Base-by-base conservation (phyloP, 2,113 vertebrate species). In the Saccopteryx leptura region DNA sequence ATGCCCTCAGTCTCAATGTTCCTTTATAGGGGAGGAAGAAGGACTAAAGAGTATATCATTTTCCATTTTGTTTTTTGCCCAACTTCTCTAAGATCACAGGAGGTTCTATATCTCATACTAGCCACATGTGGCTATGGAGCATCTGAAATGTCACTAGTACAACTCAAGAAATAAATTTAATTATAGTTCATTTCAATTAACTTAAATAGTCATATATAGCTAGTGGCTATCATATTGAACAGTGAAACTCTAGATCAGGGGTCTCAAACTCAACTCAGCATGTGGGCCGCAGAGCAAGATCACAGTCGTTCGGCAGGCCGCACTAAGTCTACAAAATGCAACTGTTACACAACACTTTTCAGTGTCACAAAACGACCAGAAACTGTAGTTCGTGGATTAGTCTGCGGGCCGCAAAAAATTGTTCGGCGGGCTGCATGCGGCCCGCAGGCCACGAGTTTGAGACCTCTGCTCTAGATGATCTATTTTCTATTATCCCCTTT, bases 101-200 rank as follows among this genome's bases (percentile, higher is more conserved):
- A 86, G 80, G 48, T 84, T 89, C 65, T 65, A 9, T 19, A 60
- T 50, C 31, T 87, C 71, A 56, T 28, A 56, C 33, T 31, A 50
- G 61, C 21, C 66, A 74, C 31, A 84, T 13, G 61, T 11, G 21
- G 39, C 52, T 61, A 61, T 52, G 68, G 74, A 81, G 13, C 46
- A 61, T 50, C 12, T 71, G 31, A 92, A 94, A 84, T 61, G 23
- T 76, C n/a, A 69, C 46, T 46, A 66, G 39, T n/a, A 0, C 15
- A 81, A 66, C 18, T 74, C 68, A 68, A 26, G 33, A 94, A 93
- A 3, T 88, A 18, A 78, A 92, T 75, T 79, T 71, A 78, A 76
- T 82, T 48, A 87, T 71, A 88, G 19, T 65, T 28, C 63, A 88
- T 61, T 89, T 91, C 68, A 92, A 92, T 28, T 52, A 88, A 91